Evolutionary conservation across 2,797 vertebrate species (phyloP), one percentile per base, ranked within the genome.

Genomic region (Crax fasciolata): DNA sequence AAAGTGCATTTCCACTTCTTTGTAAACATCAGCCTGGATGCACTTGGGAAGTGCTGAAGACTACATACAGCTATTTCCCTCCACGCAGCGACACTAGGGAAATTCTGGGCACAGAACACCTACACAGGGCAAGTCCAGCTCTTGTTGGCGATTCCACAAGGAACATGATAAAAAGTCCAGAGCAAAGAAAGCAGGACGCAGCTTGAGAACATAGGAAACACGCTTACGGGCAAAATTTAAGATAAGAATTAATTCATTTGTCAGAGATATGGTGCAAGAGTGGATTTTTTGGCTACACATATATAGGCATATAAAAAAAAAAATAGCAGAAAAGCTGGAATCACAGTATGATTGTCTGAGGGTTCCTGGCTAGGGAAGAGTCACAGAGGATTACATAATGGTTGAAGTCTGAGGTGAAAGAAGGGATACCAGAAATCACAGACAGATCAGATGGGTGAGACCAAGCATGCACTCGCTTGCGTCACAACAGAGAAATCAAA

Each of bases 1-100:
- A 43, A 2, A 3, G 11, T 1, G 19, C 38, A 2, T 1, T 11
- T 19, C 63, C 39, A 3, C 2, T 2, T 1, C 39, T 4, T 3
- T 1, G n/a, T 12, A 0, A 28, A 4, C 41, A 3, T 7, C 44
- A 0, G 4, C 32, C 5, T 15, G 3, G 27, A 20, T n/a, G 4
- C 38, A 3, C 25, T 19, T 1, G n/a, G 11, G 10, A 16, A 8
- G 16, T 0, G 3, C 52, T 0, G 38, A 6, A 13, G 18, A 3
- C 15, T 18, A 15, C n/a, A 3, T 5, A 62, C 1, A 21, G 16
- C 75, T 41, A 18, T 6, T 1, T 3, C 25, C 30, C 48, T 16
- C 11, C 6, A 27, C 12, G 25, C 75, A 4, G 39, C 17, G 6
- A 4, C n/a, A 21, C 49, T 4, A 2, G 3, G 28, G 52, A 1